Conservation (phyloP, 2,113 vertebrate genomes). For the Planiliza haematocheilus region DNA sequence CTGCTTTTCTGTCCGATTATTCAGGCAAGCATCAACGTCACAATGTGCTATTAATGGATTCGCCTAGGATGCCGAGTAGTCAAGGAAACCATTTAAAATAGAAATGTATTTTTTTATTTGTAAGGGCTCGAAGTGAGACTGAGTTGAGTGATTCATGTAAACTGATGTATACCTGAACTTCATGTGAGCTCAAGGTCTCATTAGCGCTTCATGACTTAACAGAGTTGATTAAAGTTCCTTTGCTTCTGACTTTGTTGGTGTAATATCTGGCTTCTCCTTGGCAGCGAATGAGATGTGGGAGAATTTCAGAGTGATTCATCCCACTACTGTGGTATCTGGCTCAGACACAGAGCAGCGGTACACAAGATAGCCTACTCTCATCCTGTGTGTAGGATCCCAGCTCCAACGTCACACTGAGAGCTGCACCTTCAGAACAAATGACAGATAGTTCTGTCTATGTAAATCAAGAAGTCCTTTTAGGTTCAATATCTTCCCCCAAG, state of each 20-base stretch:
- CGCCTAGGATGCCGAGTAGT: conserved; percentile 73
- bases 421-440: conserved; percentile 32
- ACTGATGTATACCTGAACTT: conserved; percentile 13
- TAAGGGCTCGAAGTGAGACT: conserved; percentile 15
- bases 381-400: conserved; percentile 66
- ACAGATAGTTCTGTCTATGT: conserved; percentile 18
- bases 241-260: conserved; percentile 35
- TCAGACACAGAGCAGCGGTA: conserved; percentile 49
- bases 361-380: conserved; percentile 59
- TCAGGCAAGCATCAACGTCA: conserved; percentile 65
- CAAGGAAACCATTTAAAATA: conserved; percentile 77
- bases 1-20: conserved; percentile 44
- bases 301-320: conserved; percentile 69
- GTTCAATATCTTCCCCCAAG: conserved; percentile 1
- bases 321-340: conserved; percentile 66
- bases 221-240: conserved; percentile 28
- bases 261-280: conserved; percentile 53
- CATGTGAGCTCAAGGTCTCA: conserved; percentile 13
- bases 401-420: conserved; percentile 45
- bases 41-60: conserved; percentile 74
- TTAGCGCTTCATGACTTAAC: conserved; percentile 11
- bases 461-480: not conserved
- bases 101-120: conserved; percentile 40
- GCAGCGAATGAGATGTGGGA: conserved; percentile 64
- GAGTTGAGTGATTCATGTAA: conserved; percentile 2